These are phyloP conservation scores for Petrolisthes cinctipes DNA, from an alignment of 2,888 invertebrate genomes.

Conservation along the genomic window DNA sequence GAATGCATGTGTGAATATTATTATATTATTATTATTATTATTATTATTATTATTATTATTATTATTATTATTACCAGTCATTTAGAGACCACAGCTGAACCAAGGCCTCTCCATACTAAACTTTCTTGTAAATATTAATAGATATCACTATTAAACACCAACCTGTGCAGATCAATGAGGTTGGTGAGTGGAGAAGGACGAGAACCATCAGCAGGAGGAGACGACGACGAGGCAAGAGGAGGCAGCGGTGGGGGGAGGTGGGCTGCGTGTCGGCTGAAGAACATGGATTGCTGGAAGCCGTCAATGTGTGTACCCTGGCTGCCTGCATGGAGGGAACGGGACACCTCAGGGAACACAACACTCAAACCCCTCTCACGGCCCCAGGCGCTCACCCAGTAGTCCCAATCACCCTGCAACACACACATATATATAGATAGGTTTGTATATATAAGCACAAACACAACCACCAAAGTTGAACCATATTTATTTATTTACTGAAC, in stretches of 20 bases:
- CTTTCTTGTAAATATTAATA: too few relatives aligned
- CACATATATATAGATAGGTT: too few relatives aligned
- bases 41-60: conserved; percentile 3
- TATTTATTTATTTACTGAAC: too few relatives aligned
- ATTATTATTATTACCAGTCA: background rate
- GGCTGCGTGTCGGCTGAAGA: conserved; percentile 30
- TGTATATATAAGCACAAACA: too few relatives aligned
- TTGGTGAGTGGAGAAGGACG: background rate
- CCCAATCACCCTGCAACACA: conserved; percentile 38
- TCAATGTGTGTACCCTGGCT: conserved; percentile 40
- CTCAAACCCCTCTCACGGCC: conserved; percentile 1
- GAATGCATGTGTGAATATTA: background rate
- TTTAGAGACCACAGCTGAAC: background rate
- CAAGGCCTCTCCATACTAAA: background rate
- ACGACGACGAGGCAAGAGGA: background rate
- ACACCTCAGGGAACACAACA: conserved; percentile 37
- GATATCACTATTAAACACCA: background rate
- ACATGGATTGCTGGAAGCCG: conserved; percentile 30
- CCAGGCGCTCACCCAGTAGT: conserved; percentile 39
- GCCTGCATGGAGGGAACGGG: conserved; percentile 34
- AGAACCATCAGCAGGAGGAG: background rate
- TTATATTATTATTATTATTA: background rate
- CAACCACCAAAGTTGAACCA: too few relatives aligned
- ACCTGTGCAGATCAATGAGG: conserved; percentile 21
- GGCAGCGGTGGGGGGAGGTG: background rate